Evolutionary conservation across 2,113 vertebrate species (phyloP).

Genomic region (Coracopsis vasa): DNA sequence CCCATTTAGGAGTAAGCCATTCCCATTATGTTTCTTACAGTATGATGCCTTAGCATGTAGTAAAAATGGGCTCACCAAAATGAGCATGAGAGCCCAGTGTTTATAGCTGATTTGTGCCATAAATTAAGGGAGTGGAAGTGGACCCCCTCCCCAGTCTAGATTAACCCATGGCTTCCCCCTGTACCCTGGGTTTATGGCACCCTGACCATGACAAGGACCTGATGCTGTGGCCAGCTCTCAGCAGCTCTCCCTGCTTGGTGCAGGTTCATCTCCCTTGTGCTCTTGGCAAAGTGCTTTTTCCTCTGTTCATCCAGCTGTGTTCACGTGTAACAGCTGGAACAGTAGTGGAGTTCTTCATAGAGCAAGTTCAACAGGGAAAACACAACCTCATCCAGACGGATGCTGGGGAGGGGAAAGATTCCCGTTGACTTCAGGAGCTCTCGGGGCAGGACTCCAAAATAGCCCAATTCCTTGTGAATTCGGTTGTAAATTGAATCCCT

Average conservation of each 20-base stretch:
- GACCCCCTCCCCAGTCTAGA: not conserved
- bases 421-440: not conserved
- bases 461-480: not conserved
- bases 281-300: not conserved
- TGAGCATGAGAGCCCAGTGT: not conserved
- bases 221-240: not conserved
- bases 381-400: not conserved
- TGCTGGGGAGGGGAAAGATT: not conserved
- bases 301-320: not conserved
- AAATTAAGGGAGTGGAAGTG: slow-evolving; percentile 5
- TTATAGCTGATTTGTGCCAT: not conserved
- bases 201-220: not conserved
- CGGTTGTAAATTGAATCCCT: not conserved
- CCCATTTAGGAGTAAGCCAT: not conserved
- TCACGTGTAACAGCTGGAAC: not conserved
- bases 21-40: not conserved
- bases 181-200: not conserved
- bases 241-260: not conserved
- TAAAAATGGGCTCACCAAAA: not conserved
- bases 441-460: not conserved
- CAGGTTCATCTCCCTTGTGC: not conserved
- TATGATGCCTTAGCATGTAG: accelerated
- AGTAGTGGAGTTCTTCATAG: not conserved
- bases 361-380: not conserved
- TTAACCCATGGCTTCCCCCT: not conserved